Base-by-base conservation (phyloP, 2,888 invertebrate species). In the Drosophila atripex region DNA sequence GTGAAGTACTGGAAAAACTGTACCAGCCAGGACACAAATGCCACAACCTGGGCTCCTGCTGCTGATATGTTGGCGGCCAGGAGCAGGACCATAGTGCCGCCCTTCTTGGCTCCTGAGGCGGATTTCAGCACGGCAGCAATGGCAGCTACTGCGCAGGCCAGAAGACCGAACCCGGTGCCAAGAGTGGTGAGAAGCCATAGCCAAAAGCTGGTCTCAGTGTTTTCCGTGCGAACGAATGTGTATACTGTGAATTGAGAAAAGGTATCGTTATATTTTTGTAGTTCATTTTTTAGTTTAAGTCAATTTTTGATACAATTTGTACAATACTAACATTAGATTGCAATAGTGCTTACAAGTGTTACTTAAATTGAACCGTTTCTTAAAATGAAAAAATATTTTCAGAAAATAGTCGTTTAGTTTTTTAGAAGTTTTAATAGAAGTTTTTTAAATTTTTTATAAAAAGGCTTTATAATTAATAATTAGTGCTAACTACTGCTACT, bases 1-100 rank as follows among this genome's bases (percentile, higher is more conserved):
- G 95, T 95, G 54, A 98, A 93, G 89, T 95, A 95, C 47, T 95
- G 92, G 90, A 95, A 95, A 92, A 95, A 98, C 91, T 98, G 96
- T 28, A 95, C 94, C 73, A 96, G 92, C 97, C 97, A 98, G 61
- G 97, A 94, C 28, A 95, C 93, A 73, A 96, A 94, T 11, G 96
- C 96, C 23, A 95, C 93, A 30, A 96, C 90, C 88, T 96, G 95
- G 83, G 95, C 94, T 25, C 95, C 88, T 75, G 96, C 97, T 95
- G 92, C 88, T 0, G 90, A 86, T 11, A 90, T 83, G 71, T 92
- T 92, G 8, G 91, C 88, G 1, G 89, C 85, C 51, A 92, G 76
- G 2, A 92, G 73, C 3, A 92, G 69, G 11, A 90, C 64, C 90
- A 92, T 90, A 11, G 89, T 90, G 21, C 89, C 89, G 2, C 86